Percentiles rank a stretch among this genome's conserved stretches.
These are phyloP conservation scores for Mesocentrotus franciscanus DNA, from an alignment of 53 echinoderm and acorn worm species.

Conservation along the genomic window DNA sequence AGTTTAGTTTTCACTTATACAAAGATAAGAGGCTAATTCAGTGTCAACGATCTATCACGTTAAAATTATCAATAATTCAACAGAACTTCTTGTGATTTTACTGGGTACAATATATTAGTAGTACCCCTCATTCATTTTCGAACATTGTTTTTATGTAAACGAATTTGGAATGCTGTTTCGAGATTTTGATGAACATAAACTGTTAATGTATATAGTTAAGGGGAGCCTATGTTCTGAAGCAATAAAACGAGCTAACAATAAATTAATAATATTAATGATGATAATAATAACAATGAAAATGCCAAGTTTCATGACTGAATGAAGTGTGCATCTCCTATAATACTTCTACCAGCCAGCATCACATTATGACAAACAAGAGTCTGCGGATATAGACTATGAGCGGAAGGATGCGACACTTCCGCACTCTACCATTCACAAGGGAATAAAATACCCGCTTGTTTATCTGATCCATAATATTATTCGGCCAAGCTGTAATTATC, in stretches of 20 bases:
- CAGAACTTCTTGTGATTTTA: background rate
- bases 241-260: no score
- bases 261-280: no score
- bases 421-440: background rate
- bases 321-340: background rate
- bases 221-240: no score
- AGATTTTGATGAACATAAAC: no score
- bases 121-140: no score
- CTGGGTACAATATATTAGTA: no score
- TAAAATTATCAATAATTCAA: background rate
- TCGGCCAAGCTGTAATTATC: background rate
- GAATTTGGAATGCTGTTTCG: no score
- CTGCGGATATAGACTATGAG: background rate
- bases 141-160: no score
- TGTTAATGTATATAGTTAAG: no score
- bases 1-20: background rate
- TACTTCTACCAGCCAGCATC: background rate
- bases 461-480: conserved; percentile 26
- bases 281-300: no score
- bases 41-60: background rate
- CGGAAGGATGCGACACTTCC: conserved; percentile 31
- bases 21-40: background rate
- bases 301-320: background rate
- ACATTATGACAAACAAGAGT: background rate
- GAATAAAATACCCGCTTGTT: conserved; percentile 31